Conservation (phyloP, 2,888 invertebrate species). For the Ashinkailepas kermadecensis region DNA sequence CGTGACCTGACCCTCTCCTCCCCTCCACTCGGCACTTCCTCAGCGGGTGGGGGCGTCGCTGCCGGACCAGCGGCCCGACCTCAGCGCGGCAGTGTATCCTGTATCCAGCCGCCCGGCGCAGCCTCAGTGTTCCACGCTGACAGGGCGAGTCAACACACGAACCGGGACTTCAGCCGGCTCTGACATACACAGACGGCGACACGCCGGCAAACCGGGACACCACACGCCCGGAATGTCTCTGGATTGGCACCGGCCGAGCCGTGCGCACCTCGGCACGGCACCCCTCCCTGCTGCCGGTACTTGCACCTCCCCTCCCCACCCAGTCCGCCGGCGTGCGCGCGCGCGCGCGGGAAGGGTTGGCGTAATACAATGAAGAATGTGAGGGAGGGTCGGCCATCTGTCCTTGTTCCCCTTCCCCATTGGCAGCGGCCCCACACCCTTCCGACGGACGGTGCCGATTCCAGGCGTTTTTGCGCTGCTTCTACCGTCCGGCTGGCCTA, state of each 20-base stretch:
- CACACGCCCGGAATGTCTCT: background rate
- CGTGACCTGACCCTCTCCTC: background rate
- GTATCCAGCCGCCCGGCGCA: background rate
- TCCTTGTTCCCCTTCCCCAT: background rate
- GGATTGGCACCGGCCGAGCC: background rate
- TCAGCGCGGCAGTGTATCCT: background rate
- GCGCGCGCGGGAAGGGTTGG: constrained; percentile 13
- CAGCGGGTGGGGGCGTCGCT: background rate
- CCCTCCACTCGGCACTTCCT: background rate
- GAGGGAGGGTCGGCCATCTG: constrained; percentile 14
- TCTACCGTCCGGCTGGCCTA: too few relatives aligned
- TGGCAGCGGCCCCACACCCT: background rate
- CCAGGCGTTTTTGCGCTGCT: background rate
- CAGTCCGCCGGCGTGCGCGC: background rate
- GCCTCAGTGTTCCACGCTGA: background rate
- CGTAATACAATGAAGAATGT: constrained; percentile 14
- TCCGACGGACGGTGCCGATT: background rate
- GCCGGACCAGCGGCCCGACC: background rate
- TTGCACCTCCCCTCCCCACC: constrained; percentile 11
- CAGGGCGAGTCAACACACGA: background rate
- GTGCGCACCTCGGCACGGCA: background rate
- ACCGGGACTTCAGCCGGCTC: background rate
- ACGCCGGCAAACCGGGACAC: background rate
- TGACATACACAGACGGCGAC: background rate
- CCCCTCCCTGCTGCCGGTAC: constrained; percentile 6